phyloP scores from a whole-genome alignment of 2,113 vertebrate species.

The Gopherus evgoodei region DNA sequence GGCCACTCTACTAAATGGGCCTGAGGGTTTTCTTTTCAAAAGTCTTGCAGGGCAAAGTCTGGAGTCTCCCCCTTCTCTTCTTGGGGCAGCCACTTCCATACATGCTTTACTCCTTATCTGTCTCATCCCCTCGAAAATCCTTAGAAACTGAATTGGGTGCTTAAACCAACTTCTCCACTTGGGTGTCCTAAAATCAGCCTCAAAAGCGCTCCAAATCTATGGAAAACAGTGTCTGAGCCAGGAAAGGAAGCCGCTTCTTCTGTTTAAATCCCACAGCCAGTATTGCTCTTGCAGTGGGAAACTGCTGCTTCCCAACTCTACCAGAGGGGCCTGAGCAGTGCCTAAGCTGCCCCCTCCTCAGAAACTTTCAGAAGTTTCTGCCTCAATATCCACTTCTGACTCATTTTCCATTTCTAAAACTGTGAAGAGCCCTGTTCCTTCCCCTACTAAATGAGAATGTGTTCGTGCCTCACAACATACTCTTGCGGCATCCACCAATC shows the following conservation, averaged over 20 bases:
- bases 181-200: not conserved
- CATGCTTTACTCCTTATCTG: not conserved
- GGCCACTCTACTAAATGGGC: not conserved
- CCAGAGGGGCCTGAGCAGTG: not conserved
- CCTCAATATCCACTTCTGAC: fast-evolving
- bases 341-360: not conserved
- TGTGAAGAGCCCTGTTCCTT: not conserved
- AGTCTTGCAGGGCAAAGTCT: not conserved
- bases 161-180: not conserved
- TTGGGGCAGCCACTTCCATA: not conserved
- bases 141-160: not conserved
- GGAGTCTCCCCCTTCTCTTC: not conserved
- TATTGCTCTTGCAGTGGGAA: not conserved
- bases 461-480: not conserved
- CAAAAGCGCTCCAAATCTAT: not conserved
- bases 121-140: not conserved
- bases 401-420: not conserved
- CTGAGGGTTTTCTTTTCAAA: not conserved
- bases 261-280: not conserved
- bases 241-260: not conserved
- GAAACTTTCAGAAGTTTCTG: not conserved
- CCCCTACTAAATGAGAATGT: not conserved
- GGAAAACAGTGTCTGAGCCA: not conserved
- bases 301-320: not conserved
- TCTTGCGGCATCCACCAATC: not conserved